Evolutionary conservation across 1,140 invertebrate species (phyloP), one percentile per base, ranked within the genome.

Genomic region (Aphaenogaster rudis): DNA sequence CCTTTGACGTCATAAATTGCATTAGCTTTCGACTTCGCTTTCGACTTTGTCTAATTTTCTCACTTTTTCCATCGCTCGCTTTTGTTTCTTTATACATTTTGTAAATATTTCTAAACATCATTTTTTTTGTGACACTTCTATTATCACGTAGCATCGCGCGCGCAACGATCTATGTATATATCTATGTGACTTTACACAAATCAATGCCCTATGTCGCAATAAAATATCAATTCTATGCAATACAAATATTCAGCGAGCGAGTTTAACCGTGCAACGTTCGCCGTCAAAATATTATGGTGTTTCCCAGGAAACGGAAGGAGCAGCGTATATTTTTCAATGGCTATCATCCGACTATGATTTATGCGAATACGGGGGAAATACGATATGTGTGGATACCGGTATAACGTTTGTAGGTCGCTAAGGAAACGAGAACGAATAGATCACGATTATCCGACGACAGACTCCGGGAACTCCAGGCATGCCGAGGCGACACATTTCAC

Each of bases 391-490:
- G 69, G 61, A 90, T 88, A 79, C 78, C 72, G 88, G 50, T 81
- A 80, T 81, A 82, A 86, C 90, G 86, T 91, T 90, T 50, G 81
- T 64, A 59, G 77, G 57, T 87, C 78, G 78, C 11, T 5, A 39
- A 36, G 50, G 59, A 82, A 91, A 91, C 81, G 86, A 45, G 81
- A 78, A 82, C 87, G 89, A 90, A 91, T 91, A 90, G 81, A 90
- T 91, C 90, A 90, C 82, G 89, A 91, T 91, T 91, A 90, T 78
- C 63, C 48, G 77, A 71, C 78, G 89, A 90, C 90, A 86, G 76
- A 64, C 72, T 84, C 54, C 45, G 67, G 69, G 21, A 80, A 77
- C 72, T 84, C 50, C n/a, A 64, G 50, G 59, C 45, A 64, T 63
- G 66, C 66, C 5, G 33, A n/a, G 6, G 57, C 74, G 52, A 88